Conservation (phyloP, 2,888 invertebrate species). For the Amphipoea lucens region DNA sequence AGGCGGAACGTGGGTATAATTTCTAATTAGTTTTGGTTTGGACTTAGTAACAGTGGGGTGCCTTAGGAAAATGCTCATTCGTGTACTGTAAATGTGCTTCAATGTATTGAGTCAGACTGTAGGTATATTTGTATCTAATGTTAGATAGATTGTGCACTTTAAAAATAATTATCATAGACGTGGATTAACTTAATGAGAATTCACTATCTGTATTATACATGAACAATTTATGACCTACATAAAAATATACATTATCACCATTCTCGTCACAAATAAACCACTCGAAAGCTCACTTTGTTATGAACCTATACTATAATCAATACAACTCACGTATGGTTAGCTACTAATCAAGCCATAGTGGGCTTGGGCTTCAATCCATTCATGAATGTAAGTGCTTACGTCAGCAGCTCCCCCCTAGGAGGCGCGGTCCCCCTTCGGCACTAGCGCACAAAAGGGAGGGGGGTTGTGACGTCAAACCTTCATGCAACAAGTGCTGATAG, state of each 20-base stretch:
- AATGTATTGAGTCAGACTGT: neutral
- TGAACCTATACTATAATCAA: constrained; percentile 49
- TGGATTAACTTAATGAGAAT: neutral
- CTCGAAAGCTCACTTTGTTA: constrained; percentile 43
- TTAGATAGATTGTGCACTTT: neutral
- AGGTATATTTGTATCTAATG: neutral
- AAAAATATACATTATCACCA: constrained; percentile 22
- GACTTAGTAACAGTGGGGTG: neutral
- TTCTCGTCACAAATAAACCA: constrained; percentile 31
- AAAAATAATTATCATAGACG: neutral
- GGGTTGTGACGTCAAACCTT: constrained; percentile 86
- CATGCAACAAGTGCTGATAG: constrained; percentile 87
- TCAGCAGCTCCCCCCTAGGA: constrained; percentile 81
- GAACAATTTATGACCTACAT: constrained; percentile 31
- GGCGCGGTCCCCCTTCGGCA: constrained; percentile 78
- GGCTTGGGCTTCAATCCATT: constrained; percentile 84
- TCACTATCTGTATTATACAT: neutral
- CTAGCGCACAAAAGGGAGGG: constrained; percentile 74
- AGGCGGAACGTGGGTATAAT: constrained; percentile 23
- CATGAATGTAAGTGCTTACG: constrained; percentile 87
- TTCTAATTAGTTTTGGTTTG: constrained; percentile 38
- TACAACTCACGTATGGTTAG: constrained; percentile 59
- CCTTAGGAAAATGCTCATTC: neutral
- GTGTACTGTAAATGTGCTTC: neutral
- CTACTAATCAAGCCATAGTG: constrained; percentile 71